A percentile compares a stretch with the other conserved stretches of the same genome.
phyloP scores from a whole-genome alignment of 2,888 invertebrate species.

The Lagria hirta region DNA sequence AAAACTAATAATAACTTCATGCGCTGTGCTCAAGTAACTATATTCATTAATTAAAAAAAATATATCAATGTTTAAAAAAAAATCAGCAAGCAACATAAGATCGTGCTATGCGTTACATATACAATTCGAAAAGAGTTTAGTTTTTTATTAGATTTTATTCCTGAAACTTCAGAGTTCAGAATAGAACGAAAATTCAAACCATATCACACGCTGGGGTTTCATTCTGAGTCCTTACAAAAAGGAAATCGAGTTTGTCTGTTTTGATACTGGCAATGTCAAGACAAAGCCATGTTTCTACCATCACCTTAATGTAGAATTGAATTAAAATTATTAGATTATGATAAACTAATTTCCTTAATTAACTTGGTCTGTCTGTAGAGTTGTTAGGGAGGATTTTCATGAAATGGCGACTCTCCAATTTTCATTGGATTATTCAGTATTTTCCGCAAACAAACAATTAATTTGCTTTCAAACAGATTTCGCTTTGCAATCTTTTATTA shows the following conservation, averaged over 20 bases:
- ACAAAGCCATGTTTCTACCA: conserved; percentile 17
- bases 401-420: conserved; percentile 8
- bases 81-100: too few species aligned
- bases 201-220: background rate
- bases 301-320: conserved; percentile 18
- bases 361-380: conserved; percentile 17
- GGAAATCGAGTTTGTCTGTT: conserved; percentile 3
- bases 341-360: conserved; percentile 23
- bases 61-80: too few species aligned
- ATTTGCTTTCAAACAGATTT: too few species aligned
- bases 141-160: too few species aligned
- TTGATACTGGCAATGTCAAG: conserved; percentile 14
- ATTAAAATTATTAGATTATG: conserved; percentile 22
- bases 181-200: too few species aligned
- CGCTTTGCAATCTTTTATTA: too few species aligned
- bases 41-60: too few species aligned
- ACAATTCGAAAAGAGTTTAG: too few species aligned
- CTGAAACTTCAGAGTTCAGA: too few species aligned
- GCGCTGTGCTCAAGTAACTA: too few species aligned
- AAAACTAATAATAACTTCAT: too few species aligned
- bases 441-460: conserved; percentile 16
- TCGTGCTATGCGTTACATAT: too few species aligned
- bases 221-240: background rate
- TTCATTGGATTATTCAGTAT: conserved; percentile 7
- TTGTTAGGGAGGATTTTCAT: conserved; percentile 12